Evolutionary conservation across 2,797 vertebrate species (phyloP), one percentile per base, ranked within the genome.

Genomic region (Argyrosomus regius): DNA sequence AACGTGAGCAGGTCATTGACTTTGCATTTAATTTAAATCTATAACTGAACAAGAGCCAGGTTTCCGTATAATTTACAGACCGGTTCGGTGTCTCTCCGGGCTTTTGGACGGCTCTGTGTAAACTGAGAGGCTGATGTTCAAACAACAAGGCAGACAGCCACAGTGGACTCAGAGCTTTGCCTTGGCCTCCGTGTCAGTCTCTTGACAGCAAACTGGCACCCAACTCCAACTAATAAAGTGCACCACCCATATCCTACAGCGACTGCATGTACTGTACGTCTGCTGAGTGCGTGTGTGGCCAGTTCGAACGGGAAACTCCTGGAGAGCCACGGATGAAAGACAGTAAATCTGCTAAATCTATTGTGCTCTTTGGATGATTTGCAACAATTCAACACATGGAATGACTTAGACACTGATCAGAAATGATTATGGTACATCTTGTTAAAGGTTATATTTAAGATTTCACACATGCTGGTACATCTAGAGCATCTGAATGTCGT

Each of bases 161-260:
- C 7, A 57, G 83, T 84, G 90, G 84, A 91, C 80, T 87, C 84
- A 46, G 80, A 84, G 89, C 86, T 89, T 89, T 87, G 89, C 77
- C 66, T 90, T 88, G 90, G 92, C 91, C 85, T 83, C 65, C 45
- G 24, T 72, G 28, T 91, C 83, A 61, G 74, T 57, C 82, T 87
- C 81, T 43, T 88, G 92, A 93, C 93, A 93, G 90, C 78, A 62
- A 89, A 74, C 91, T 93, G 92, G 91, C 91, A 90, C 53, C 57
- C 45, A 48, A 56, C 75, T 69, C 61, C 28, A 70, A 64, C 89
- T 91, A 90, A 93, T 93, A 91, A 91, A 91, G 83, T 67, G 79
- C 82, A 81, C 90, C 86, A 74, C 89, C 87, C 84, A 84, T 74
- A 81, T 84, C 75, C 60, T 80, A 52, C 82, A 66, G 82, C n/a